Evolutionary conservation across 2,888 invertebrate genomes (phyloP), one percentile per base, ranked within the genome.

Genomic region (Choreutis nemorana): DNA sequence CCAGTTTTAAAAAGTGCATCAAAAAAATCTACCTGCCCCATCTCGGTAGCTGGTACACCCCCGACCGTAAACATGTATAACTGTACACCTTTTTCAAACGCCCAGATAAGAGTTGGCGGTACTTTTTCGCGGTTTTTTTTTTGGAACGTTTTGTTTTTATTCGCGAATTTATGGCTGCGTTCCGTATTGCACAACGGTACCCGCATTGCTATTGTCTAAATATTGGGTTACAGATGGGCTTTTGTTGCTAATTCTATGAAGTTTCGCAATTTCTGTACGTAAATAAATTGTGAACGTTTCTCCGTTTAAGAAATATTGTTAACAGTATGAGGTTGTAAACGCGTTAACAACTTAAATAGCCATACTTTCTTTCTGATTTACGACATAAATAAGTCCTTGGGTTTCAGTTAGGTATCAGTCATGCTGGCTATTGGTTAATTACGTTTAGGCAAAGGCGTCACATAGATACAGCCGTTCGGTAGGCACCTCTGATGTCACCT

Each of bases 11-110:
- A 49, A 58, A 56, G 54, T 49, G 48, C 45, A 40, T 42, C 33
- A 49, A 57, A 72, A 71, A 66, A 63, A 44, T 40, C 55, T 77
- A 75, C 77, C 77, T 77, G 75, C 68, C 55, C 44, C 55, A n/a
- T n/a, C n/a, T n/a, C 60, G 54, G 70, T 68, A 71, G 68, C 72
- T 59, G 56, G 55, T 48, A 46, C 60, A 57, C 60, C 60, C 70
- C 47, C 53, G 37, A 26, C 36, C 35, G 32, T 50, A 52, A 50
- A 45, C 55, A 48, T 45, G 33, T 44, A 39, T 66, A 71, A 70
- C 66, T 55, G 67, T 70, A 55, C 58, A 58, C 46, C 41, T 50
- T 51, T 50, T 48, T 48, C 56, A 54, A 36, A 31, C 15, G 18
- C 47, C 38, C 33, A 44, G 50, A 49, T 40, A 40, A 52, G 47